Percentiles rank a stretch among this genome's conserved stretches.
Evolutionary conservation across 1,140 invertebrate species (phyloP).

Genomic region (Diabrotica undecimpunctata): DNA sequence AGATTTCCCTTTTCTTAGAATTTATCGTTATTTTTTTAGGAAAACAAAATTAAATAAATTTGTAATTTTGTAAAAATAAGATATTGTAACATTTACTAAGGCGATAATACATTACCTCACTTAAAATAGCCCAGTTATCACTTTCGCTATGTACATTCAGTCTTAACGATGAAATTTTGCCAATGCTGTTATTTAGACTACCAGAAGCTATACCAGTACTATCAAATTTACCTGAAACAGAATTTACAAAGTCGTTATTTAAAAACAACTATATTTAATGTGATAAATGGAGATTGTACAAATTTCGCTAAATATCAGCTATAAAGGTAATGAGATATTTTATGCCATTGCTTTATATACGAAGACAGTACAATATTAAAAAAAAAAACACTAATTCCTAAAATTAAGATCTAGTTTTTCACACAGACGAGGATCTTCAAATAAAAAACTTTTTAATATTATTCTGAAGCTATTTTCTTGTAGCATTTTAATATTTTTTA

Average conservation of each 20-base stretch:
- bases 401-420: too few relatives aligned
- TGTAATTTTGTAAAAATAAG: too few relatives aligned
- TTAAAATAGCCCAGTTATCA: slow-evolving; percentile 86
- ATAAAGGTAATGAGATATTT: background rate
- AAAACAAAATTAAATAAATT: too few relatives aligned
- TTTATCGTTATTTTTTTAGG: too few relatives aligned
- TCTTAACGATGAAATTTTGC: slow-evolving; percentile 67
- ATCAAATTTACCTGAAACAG: slow-evolving; percentile 65
- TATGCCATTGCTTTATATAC: background rate
- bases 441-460: too few relatives aligned
- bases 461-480: too few relatives aligned
- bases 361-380: too few relatives aligned
- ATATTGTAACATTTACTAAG: background rate
- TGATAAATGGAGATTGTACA: background rate
- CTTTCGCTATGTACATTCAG: slow-evolving; percentile 76
- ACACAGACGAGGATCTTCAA: too few relatives aligned
- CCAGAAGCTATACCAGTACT: slow-evolving; percentile 75
- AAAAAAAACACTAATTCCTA: too few relatives aligned
- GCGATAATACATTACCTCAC: slow-evolving; percentile 64
- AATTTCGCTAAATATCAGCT: background rate
- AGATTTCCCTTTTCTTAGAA: too few relatives aligned
- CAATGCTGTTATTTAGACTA: slow-evolving; percentile 60
- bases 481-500: too few relatives aligned
- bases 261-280: background rate
- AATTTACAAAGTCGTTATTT: background rate